Conservation (phyloP, 1,140 invertebrate species). For the Drosophila gunungcola region DNA sequence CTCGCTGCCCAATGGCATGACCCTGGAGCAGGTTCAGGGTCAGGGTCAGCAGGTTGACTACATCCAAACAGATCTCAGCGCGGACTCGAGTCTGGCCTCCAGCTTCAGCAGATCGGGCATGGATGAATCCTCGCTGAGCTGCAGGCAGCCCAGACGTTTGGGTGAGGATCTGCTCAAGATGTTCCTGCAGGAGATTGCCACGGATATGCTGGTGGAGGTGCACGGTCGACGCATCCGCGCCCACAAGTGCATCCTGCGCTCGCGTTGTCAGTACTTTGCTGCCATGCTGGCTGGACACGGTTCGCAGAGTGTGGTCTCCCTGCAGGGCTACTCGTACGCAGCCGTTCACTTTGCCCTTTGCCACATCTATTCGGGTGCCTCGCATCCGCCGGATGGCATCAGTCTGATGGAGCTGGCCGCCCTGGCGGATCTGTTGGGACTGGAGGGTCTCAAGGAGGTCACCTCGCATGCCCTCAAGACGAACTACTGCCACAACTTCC, state of each 20-base stretch:
- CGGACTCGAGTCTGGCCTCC: conserved; percentile 81
- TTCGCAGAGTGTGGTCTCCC: conserved; percentile 91
- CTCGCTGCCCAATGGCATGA: conserved; percentile 76
- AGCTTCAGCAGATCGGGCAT: conserved; percentile 83
- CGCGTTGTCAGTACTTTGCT: conserved; percentile 95
- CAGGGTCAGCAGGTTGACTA: conserved; percentile 71
- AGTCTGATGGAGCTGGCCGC: conserved; percentile 94
- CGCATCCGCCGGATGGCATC: conserved; percentile 92
- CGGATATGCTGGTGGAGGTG: conserved; percentile 93
- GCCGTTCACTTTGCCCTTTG: conserved; percentile 95
- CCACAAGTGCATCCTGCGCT: conserved; percentile 95
- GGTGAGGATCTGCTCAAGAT: conserved; percentile 94
- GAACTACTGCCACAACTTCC: conserved; percentile 92
- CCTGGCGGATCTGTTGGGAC: conserved; percentile 93
- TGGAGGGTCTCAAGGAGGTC: conserved; percentile 95
- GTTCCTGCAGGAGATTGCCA: conserved; percentile 95
- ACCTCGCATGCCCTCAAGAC: conserved; percentile 94
- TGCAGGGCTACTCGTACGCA: conserved; percentile 93
- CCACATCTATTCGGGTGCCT: conserved; percentile 96
- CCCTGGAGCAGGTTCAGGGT: conserved; percentile 45
- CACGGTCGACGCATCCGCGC: conserved; percentile 91
- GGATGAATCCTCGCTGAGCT: conserved; percentile 84
- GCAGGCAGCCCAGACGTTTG: conserved; percentile 86
- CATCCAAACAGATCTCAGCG: conserved; percentile 78
- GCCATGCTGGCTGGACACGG: conserved; percentile 94